Evolutionary conservation across 2,113 vertebrate species (phyloP), one percentile per base, ranked within the genome.

Genomic region (Eleginops maclovinus): DNA sequence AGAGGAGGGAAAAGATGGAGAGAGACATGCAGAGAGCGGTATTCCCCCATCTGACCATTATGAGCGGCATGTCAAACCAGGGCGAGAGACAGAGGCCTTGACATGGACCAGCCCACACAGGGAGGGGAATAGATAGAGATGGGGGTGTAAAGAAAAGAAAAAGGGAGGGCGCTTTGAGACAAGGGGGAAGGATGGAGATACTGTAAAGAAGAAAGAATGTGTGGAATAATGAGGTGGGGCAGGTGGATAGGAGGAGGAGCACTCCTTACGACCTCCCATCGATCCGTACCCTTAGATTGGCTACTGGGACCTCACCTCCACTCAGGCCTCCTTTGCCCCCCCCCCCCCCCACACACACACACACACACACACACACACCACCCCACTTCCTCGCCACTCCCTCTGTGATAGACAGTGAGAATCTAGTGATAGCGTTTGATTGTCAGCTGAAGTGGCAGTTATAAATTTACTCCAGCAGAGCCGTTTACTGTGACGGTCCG

Each of bases 41-140:
- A 89, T 92, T 91, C 94, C 92, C 55, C 91, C 92, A 91, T 93
- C 92, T 95, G 94, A 93, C 92, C 95, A 96, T 97, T 93, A 93
- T 93, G 90, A 94, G 94, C 91, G 87, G 94, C 96, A 94, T 93
- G 94, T 96, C 94, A 95, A 94, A 94, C 93, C 90, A 89, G 93
- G 76, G 90, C 86, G 86, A 75, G 86, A 93, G 92, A 91, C 92
- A 92, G 91, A 91, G 93, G 93, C 89, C 91, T 86, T 77, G 82
- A 91, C 94, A 94, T 72, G 82, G 93, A 91, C 87, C 84, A 92
- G 92, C 89, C 93, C 91, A 89, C 91, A 88, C 1, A 47, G 88
- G 91, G 86, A 88, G 50, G 63, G 55, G 74, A 66, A 59, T 61
- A 68, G 28, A 73, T 19, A 61, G 60, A 72, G 63, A 77, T 5